phyloP scores from a whole-genome alignment of 2,113 vertebrate species.

The Tonatia bakeri region DNA sequence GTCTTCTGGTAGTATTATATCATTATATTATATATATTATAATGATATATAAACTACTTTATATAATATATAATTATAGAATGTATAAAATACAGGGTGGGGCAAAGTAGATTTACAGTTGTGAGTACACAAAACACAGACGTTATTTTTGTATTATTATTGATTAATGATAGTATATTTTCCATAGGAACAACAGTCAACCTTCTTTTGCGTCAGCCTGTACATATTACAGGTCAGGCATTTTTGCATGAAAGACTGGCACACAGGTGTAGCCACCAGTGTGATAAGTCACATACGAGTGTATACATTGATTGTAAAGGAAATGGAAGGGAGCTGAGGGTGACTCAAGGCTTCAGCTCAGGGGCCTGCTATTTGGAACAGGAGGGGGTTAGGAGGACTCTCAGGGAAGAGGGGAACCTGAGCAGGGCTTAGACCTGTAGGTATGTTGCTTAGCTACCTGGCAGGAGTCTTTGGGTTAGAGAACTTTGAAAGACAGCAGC shows the following conservation, averaged over 20 bases:
- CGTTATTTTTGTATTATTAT: too few relatives aligned
- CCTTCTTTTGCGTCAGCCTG: background rate
- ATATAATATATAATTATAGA: background rate
- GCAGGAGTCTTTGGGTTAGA: background rate
- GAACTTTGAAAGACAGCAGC: background rate
- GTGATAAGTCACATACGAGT: background rate
- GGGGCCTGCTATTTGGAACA: background rate
- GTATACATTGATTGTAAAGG: background rate
- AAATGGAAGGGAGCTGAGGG: background rate
- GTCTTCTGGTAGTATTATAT: background rate
- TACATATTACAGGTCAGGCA: background rate
- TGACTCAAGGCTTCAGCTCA: background rate
- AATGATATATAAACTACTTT: background rate
- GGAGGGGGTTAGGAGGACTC: background rate
- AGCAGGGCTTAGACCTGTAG: background rate
- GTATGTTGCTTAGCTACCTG: background rate
- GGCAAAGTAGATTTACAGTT: background rate
- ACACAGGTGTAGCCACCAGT: too few relatives aligned
- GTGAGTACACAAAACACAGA: too few relatives aligned
- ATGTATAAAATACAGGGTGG: background rate
- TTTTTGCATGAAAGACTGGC: background rate
- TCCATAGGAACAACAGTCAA: background rate
- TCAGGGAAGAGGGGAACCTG: background rate
- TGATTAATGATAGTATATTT: too few relatives aligned
- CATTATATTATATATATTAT: background rate